Percentiles rank a stretch among this genome's conserved stretches.
Conservation (phyloP, 2,888 invertebrate species). For the Megastigmus dorsalis region DNA sequence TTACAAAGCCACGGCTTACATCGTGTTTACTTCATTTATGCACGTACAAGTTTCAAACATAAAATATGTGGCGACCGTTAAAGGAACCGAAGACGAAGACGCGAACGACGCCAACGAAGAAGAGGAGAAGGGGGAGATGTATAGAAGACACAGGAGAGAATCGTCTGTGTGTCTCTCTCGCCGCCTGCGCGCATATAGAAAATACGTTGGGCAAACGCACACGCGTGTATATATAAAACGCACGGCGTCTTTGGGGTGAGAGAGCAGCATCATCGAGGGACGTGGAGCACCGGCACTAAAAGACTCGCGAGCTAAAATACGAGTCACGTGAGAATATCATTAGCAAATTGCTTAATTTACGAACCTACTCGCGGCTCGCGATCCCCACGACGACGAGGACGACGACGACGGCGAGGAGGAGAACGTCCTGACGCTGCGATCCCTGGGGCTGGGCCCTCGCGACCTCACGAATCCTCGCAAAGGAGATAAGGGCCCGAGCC, state of each 20-base stretch:
- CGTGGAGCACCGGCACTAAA: constrained; percentile 68
- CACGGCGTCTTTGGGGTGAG: neutral
- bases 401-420: neutral
- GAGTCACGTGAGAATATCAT: constrained; percentile 73
- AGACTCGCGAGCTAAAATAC: constrained; percentile 67
- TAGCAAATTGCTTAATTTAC: constrained; percentile 74
- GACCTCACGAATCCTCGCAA: constrained; percentile 27
- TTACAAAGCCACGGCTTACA: neutral
- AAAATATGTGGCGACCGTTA: neutral
- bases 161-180: too few species aligned
- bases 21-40: constrained; percentile 16
- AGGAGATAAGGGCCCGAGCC: neutral
- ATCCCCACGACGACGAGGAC: neutral
- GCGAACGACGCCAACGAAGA: neutral
- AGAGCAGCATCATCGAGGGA: constrained; percentile 65
- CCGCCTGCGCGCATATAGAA: neutral
- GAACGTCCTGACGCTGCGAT: constrained; percentile 23
- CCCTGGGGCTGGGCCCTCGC: constrained; percentile 8
- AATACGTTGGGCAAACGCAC: constrained; percentile 12
- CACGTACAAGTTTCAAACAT: neutral
- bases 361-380: constrained; percentile 35
- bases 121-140: neutral
- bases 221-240: too few species aligned
- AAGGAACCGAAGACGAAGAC: neutral
- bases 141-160: too few species aligned